Conservation (phyloP, 2,888 invertebrate species). For the Limnephilus auricula region DNA sequence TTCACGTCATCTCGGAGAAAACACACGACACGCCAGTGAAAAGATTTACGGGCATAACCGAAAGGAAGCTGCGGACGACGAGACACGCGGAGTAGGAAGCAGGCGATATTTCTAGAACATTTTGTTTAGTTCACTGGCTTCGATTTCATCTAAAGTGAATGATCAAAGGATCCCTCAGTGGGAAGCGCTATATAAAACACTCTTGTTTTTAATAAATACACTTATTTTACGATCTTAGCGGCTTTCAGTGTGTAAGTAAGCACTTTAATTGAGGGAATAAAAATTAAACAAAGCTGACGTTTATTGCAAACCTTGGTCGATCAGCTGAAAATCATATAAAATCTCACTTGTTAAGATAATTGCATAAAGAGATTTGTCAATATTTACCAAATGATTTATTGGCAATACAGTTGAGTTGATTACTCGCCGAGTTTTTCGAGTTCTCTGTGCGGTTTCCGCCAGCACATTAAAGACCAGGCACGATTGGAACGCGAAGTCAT, state of each 20-base stretch:
- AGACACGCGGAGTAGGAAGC: neutral
- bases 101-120: neutral
- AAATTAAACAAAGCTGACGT: neutral
- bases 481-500: neutral
- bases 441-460: neutral
- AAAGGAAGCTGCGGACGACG: neutral
- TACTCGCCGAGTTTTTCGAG: neutral
- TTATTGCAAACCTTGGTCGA: neutral
- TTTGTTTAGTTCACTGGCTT: neutral
- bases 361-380: neutral
- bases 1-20: constrained; percentile 9
- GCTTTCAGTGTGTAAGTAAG: neutral
- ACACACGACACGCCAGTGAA: constrained; percentile 42
- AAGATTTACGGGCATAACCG: constrained; percentile 9
- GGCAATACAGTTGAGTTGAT: neutral
- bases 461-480: neutral
- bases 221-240: neutral
- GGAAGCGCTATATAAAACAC: neutral
- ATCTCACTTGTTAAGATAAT: neutral
- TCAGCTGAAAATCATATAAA: neutral
- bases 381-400: neutral
- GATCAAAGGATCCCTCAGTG: neutral
- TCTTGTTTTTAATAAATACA: neutral
- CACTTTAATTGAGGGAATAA: neutral
- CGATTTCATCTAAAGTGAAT: neutral